phyloP scores from a whole-genome alignment of 37 sponge, comb jelly and placozoan genomes.

The Ianthella basta region DNA sequence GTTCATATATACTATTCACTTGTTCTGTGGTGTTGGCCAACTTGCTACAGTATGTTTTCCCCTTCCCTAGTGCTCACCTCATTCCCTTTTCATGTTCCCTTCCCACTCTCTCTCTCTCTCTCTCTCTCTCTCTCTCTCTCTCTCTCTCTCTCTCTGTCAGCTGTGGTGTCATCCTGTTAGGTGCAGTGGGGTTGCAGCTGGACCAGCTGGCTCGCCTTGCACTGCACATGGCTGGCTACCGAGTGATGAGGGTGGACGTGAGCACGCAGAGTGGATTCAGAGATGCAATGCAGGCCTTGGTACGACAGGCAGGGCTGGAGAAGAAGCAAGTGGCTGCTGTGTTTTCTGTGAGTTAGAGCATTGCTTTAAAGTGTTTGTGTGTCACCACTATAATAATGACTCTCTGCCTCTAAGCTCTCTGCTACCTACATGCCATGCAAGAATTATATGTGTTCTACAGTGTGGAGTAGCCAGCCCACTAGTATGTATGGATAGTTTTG shows the following conservation, averaged over 20 bases:
- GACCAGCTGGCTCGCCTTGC: slow-evolving; percentile 60
- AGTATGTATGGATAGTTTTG: too few species aligned
- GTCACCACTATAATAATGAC: background rate
- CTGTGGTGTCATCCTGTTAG: slow-evolving; percentile 47
- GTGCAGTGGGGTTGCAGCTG: slow-evolving; percentile 45
- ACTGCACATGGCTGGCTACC: slow-evolving; percentile 77
- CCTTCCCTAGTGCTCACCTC: too few species aligned
- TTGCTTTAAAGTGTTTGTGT: background rate
- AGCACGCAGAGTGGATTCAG: slow-evolving; percentile 26
- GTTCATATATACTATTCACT: too few species aligned
- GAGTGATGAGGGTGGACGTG: slow-evolving; percentile 38
- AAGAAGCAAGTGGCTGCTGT: slow-evolving; percentile 67
- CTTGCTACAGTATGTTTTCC: too few species aligned
- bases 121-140: background rate
- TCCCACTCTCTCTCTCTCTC: too few species aligned
- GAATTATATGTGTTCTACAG: too few species aligned
- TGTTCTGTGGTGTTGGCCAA: too few species aligned
- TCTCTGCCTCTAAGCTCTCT: background rate
- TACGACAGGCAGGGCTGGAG: slow-evolving; percentile 83
- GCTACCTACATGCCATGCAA: background rate
- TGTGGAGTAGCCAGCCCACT: too few species aligned
- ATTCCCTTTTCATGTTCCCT: too few species aligned
- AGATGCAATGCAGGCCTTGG: slow-evolving; percentile 61
- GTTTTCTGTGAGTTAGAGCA: slow-evolving; percentile 56
- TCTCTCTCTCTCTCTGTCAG: slow-evolving; percentile 1